Conservation (phyloP, 2,888 invertebrate genomes). For the Agapetus fuscipes region DNA sequence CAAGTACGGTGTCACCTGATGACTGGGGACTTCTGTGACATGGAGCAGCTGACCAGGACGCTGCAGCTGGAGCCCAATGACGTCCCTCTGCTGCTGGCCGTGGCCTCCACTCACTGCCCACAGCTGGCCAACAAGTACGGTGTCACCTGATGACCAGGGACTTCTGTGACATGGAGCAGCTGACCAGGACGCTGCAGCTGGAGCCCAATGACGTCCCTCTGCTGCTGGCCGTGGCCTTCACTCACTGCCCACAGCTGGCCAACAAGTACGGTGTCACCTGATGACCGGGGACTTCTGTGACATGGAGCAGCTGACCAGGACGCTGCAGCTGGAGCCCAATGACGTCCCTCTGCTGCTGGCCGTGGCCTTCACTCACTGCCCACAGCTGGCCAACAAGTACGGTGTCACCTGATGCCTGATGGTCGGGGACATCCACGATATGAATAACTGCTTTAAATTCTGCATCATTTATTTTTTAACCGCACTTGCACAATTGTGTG, state of each 20-base stretch:
- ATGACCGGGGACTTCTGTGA: constrained; percentile 67
- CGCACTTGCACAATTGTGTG: no score
- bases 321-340: constrained; percentile 70
- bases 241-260: constrained; percentile 75
- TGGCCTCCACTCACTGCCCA: constrained; percentile 84
- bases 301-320: constrained; percentile 60
- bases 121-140: constrained; percentile 72
- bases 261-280: constrained; percentile 68
- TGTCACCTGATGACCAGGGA: constrained; percentile 65
- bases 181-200: constrained; percentile 63
- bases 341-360: constrained; percentile 80
- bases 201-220: constrained; percentile 82
- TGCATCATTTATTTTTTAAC: no score
- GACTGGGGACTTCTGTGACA: constrained; percentile 64
- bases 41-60: constrained; percentile 60
- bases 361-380: constrained; percentile 79
- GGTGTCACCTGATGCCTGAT: constrained; percentile 69
- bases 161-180: constrained; percentile 62
- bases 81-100: constrained; percentile 73
- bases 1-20: constrained; percentile 70
- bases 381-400: constrained; percentile 69
- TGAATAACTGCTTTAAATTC: no score
- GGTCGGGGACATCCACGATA: no score
- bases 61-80: constrained; percentile 77
- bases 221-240: constrained; percentile 74